A percentile compares a stretch with the other conserved stretches of the same genome.
phyloP scores from a whole-genome alignment of 2,797 vertebrate species.

The Distichodus sexfasciatus region DNA sequence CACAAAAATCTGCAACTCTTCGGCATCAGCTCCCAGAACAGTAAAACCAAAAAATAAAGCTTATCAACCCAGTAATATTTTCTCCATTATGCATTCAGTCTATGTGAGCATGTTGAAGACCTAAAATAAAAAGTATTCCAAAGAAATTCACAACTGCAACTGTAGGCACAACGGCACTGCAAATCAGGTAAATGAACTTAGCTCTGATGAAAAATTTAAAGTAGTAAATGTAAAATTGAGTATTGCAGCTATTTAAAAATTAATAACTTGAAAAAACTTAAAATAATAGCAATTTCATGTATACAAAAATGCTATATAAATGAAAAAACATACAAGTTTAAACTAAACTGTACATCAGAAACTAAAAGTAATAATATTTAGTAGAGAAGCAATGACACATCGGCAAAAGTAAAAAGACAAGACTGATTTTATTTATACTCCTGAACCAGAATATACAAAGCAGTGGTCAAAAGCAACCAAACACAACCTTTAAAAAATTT shows the following conservation, averaged over 20 bases:
- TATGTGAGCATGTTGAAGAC: not conserved
- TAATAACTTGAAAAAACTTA: no score
- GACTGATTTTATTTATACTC: slow-evolving; percentile 79
- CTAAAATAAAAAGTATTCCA: not conserved
- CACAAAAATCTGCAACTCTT: not conserved
- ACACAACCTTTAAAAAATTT: slow-evolving; percentile 68
- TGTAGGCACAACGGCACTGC: not conserved
- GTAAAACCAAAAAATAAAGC: slow-evolving; percentile 19
- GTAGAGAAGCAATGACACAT: not conserved
- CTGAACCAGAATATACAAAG: slow-evolving; percentile 89
- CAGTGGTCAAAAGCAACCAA: slow-evolving; percentile 82
- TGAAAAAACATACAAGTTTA: not conserved
- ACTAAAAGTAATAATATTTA: not conserved
- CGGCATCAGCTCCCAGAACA: not conserved
- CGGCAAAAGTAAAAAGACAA: slow-evolving; percentile 80
- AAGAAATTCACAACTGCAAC: not conserved
- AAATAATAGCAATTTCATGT: no score
- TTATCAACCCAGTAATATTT: not conserved
- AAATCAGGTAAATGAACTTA: not conserved
- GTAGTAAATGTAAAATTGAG: slow-evolving; percentile 3
- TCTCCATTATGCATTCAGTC: not conserved
- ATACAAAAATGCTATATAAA: no score
- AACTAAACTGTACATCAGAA: not conserved
- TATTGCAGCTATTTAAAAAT: no score
- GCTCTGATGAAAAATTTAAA: no score